Evolutionary conservation across 2,888 invertebrate genomes (phyloP).

Genomic region (Pammene aurita): DNA sequence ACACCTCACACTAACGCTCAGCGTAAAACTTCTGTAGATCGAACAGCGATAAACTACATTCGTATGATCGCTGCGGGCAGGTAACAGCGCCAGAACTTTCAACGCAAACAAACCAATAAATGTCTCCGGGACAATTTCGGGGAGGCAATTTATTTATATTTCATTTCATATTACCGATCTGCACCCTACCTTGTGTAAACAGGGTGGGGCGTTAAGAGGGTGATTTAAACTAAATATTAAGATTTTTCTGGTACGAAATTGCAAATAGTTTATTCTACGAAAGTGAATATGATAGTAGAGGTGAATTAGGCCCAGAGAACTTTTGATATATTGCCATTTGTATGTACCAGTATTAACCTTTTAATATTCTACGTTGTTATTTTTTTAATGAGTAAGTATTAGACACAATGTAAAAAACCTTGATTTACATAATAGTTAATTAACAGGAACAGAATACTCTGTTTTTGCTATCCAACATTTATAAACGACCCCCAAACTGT

Average conservation of each 20-base stretch:
- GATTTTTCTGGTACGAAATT: neutral
- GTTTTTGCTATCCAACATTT: too few species aligned
- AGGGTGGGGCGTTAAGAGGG: neutral
- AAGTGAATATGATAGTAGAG: too few species aligned
- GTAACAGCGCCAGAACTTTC: constrained; percentile 65
- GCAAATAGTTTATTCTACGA: neutral
- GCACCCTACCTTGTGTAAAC: constrained; percentile 20
- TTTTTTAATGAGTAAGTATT: too few species aligned
- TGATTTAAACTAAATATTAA: neutral
- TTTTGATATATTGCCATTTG: too few species aligned
- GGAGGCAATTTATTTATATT: constrained; percentile 69
- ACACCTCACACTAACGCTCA: neutral
- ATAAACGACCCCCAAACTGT: too few species aligned
- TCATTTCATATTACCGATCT: constrained; percentile 49
- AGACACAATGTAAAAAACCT: too few species aligned
- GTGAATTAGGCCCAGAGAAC: too few species aligned
- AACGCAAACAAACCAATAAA: constrained; percentile 76
- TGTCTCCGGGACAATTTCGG: constrained; percentile 64
- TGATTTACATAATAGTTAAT: too few species aligned
- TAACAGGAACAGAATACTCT: too few species aligned
- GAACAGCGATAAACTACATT: constrained; percentile 6
- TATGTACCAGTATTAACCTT: too few species aligned
- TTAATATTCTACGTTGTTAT: too few species aligned
- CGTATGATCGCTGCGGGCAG: constrained; percentile 51
- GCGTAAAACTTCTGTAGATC: constrained; percentile 5